Conservation (phyloP, 2,888 invertebrate genomes). For the Flexamia atlantica region DNA sequence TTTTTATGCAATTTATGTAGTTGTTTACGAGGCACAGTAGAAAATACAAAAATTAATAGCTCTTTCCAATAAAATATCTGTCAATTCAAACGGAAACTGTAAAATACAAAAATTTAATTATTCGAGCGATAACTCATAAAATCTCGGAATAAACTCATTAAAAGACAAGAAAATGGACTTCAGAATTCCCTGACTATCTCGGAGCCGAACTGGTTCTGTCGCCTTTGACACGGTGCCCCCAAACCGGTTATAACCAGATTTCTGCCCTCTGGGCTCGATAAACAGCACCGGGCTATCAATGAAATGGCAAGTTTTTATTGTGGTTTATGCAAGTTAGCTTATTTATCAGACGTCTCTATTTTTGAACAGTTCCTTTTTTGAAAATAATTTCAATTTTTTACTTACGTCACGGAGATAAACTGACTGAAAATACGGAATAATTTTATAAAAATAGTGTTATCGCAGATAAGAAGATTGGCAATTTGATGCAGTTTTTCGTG, state of each 20-base stretch:
- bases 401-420: too few relatives aligned
- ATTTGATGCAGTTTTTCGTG: too few relatives aligned
- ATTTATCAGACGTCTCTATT: background rate
- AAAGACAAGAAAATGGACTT: conserved; percentile 26
- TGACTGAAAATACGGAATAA: too few relatives aligned
- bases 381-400: too few relatives aligned
- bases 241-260: conserved; percentile 51
- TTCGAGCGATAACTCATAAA: background rate
- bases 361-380: conserved; percentile 10
- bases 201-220: conserved; percentile 18
- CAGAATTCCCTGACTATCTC: conserved; percentile 8
- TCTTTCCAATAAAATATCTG: too few relatives aligned
- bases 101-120: background rate
- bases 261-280: background rate
- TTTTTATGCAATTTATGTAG: too few relatives aligned
- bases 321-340: conserved; percentile 21
- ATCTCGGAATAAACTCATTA: background rate
- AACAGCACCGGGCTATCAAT: conserved; percentile 28
- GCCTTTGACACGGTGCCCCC: conserved; percentile 25
- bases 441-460: too few relatives aligned
- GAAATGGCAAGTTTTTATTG: conserved; percentile 14
- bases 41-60: too few relatives aligned
- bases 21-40: too few relatives aligned
- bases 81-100: background rate
- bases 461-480: too few relatives aligned